These are phyloP conservation scores for Blastobasis lacticolella DNA, from an alignment of 2,888 invertebrate species.

Conservation along the genomic window DNA sequence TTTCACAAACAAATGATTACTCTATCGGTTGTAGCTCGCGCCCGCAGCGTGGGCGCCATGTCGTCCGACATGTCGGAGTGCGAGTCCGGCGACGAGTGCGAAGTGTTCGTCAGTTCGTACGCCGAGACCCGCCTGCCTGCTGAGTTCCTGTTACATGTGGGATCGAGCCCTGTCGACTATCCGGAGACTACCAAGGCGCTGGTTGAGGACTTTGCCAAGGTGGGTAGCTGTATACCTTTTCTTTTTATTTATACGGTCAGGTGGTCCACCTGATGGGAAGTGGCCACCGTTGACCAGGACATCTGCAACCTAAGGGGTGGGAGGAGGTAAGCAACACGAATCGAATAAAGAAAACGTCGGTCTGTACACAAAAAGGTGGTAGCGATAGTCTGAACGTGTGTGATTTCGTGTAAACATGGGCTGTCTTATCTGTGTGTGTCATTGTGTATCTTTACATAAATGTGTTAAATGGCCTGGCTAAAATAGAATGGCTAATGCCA, in stretches of 20 bases:
- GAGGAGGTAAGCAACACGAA: too few relatives aligned
- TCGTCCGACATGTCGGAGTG: constrained; percentile 51
- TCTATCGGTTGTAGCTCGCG: constrained; percentile 42
- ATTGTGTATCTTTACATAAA: too few relatives aligned
- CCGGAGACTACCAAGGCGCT: constrained; percentile 72
- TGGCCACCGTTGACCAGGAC: too few relatives aligned
- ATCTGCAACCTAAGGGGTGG: too few relatives aligned
- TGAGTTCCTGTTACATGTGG: constrained; percentile 43
- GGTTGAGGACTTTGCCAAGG: constrained; percentile 75
- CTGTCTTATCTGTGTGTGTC: too few relatives aligned
- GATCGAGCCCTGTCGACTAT: constrained; percentile 46
- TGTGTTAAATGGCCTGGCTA: too few relatives aligned
- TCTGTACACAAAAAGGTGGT: too few relatives aligned
- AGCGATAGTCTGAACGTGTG: too few relatives aligned
- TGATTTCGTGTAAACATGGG: too few relatives aligned
- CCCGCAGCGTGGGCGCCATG: constrained; percentile 51
- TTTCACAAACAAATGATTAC: too few relatives aligned
- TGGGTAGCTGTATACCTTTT: constrained; percentile 20
- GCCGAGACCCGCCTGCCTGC: constrained; percentile 43
- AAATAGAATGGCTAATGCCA: too few relatives aligned
- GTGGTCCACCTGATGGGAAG: not conserved
- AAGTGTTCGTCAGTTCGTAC: constrained; percentile 58
- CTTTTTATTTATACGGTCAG: not conserved
- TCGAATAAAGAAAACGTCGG: too few relatives aligned
- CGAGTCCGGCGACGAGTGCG: constrained; percentile 33